phyloP scores from a whole-genome alignment of 2,797 vertebrate genomes.

The Hybognathus amarus region DNA sequence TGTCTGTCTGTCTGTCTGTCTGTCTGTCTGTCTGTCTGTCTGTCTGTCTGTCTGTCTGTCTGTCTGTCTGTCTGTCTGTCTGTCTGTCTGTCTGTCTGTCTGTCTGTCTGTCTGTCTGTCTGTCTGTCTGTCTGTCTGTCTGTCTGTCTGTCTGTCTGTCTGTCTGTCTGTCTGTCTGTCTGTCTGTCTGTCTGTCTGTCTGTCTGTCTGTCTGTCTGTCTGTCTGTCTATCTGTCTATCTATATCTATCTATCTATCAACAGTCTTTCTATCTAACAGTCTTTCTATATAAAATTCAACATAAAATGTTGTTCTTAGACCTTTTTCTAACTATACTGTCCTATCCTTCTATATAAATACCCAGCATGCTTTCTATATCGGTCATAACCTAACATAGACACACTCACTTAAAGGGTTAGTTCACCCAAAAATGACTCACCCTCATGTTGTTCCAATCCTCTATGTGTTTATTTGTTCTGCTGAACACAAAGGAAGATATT shows the following conservation, averaged over 20 bases:
- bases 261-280: not conserved
- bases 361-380: not conserved
- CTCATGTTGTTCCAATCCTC: too few relatives aligned
- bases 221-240: not conserved
- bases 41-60: not conserved
- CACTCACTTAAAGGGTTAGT: too few relatives aligned
- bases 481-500: too few relatives aligned
- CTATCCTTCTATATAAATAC: not conserved
- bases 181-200: not conserved
- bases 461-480: too few relatives aligned
- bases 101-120: too few relatives aligned
- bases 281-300: not conserved
- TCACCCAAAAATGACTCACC: too few relatives aligned
- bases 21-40: too few relatives aligned
- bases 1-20: too few relatives aligned
- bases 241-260: not conserved
- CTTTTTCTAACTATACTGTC: not conserved
- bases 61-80: not conserved
- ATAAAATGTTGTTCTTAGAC: not conserved
- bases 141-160: not conserved
- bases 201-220: not conserved
- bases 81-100: not conserved
- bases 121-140: too few relatives aligned
- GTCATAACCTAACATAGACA: not conserved
- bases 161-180: fast-evolving